These are phyloP conservation scores for Trichomalopsis sarcophagae DNA, from an alignment of 1,140 invertebrate genomes.

Conservation along the genomic window DNA sequence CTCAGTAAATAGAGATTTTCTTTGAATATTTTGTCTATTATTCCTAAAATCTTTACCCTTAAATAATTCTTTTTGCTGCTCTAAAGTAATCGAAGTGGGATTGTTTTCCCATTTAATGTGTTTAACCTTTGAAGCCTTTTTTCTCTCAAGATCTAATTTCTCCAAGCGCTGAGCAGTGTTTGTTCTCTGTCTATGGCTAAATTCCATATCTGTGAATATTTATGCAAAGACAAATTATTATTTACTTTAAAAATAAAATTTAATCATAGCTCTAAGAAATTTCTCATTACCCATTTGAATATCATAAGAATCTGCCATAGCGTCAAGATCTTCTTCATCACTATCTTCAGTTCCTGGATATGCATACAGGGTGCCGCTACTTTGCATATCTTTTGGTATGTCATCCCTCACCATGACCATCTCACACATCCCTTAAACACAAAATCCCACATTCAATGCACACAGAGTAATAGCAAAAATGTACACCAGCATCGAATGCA, in stretches of 20 bases:
- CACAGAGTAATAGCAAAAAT: conserved; percentile 42
- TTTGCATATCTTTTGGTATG: conserved; percentile 78
- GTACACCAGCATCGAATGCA: conserved; percentile 22
- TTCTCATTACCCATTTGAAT: conserved; percentile 79
- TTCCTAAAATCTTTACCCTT: conserved; percentile 74
- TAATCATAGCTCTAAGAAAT: not conserved
- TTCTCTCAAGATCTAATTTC: conserved; percentile 90
- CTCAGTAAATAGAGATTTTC: conserved; percentile 80
- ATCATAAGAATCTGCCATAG: conserved; percentile 81
- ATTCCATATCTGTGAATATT: conserved; percentile 74
- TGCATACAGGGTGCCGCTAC: conserved; percentile 76
- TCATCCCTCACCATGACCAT: conserved; percentile 87
- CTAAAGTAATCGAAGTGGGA: conserved; percentile 72
- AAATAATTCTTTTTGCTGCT: conserved; percentile 84
- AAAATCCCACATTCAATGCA: conserved; percentile 24
- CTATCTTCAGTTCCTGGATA: conserved; percentile 87
- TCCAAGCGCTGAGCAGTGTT: conserved; percentile 93
- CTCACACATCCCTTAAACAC: conserved; percentile 81
- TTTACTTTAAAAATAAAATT: not conserved
- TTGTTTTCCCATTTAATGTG: conserved; percentile 85
- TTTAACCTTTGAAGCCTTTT: conserved; percentile 86
- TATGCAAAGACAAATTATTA: not conserved
- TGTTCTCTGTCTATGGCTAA: conserved; percentile 81
- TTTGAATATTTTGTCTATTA: conserved; percentile 70
- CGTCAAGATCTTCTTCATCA: conserved; percentile 83